These are phyloP conservation scores for Lumbricus terrestris DNA, from an alignment of 2,888 invertebrate species.

Conservation along the genomic window DNA sequence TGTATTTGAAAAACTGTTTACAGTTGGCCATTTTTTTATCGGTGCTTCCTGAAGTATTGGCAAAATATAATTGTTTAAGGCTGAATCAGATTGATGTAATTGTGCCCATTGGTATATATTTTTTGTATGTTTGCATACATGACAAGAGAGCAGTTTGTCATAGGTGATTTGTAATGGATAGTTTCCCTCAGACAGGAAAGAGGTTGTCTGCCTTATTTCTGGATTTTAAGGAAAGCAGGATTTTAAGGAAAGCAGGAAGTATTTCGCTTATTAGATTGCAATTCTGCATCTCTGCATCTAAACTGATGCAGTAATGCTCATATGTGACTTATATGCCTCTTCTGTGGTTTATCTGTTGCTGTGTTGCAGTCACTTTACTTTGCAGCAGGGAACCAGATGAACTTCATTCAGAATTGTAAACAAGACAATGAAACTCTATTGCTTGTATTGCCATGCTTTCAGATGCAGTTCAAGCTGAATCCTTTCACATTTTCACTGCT, in stretches of 20 bases:
- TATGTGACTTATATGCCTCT: no score
- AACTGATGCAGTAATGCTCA: no score
- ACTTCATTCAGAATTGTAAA: neutral
- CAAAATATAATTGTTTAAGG: neutral
- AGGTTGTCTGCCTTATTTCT: no score
- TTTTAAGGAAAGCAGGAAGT: no score
- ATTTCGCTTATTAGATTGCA: no score
- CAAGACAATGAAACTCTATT: neutral
- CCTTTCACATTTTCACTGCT: constrained; percentile 84
- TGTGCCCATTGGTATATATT: neutral
- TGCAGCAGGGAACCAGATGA: neutral
- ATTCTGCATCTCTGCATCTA: no score
- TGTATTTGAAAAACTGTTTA: neutral
- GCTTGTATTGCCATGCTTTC: constrained; percentile 58
- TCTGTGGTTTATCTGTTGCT: neutral
- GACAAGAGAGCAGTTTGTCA: no score
- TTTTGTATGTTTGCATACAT: neutral
- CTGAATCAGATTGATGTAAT: neutral
- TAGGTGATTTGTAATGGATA: no score
- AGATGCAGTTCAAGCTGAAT: constrained; percentile 71
- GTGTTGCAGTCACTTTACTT: neutral
- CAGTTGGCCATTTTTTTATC: neutral
- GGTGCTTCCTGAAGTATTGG: no score
- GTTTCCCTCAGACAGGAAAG: no score
- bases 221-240: no score